Evolutionary conservation across 2,888 invertebrate species (phyloP).

Genomic region (Sthenelais limicola): DNA sequence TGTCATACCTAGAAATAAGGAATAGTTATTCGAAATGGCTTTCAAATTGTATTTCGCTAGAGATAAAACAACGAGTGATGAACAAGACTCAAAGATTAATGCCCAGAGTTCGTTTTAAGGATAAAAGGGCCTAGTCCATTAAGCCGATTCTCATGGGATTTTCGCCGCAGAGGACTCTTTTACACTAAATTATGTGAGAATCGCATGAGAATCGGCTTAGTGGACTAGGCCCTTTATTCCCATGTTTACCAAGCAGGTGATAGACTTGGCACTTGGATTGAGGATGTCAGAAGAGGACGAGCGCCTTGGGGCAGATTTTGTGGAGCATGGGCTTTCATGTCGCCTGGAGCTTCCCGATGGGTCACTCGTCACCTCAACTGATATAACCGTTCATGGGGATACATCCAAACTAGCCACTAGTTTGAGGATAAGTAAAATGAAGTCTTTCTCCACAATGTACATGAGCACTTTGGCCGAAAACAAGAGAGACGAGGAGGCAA

Average conservation of each 20-base stretch:
- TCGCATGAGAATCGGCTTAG: too few relatives aligned
- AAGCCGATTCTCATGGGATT: too few relatives aligned
- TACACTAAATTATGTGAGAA: too few relatives aligned
- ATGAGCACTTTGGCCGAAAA: constrained; percentile 1
- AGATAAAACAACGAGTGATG: too few relatives aligned
- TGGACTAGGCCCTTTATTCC: too few relatives aligned
- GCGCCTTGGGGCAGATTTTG: constrained; percentile 20
- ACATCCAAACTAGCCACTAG: not conserved
- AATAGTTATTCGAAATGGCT: too few relatives aligned
- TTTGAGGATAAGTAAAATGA: not conserved
- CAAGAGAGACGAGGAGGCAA: not conserved
- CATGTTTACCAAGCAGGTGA: constrained; percentile 60
- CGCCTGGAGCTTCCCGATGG: constrained; percentile 23
- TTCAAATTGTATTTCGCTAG: too few relatives aligned
- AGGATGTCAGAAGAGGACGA: constrained; percentile 25
- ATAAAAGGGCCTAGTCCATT: too few relatives aligned
- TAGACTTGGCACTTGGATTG: constrained; percentile 21
- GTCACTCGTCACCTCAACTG: not conserved
- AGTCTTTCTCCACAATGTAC: not conserved
- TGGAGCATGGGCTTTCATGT: constrained; percentile 26
- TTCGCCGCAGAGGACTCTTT: too few relatives aligned
- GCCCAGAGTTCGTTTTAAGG: too few relatives aligned
- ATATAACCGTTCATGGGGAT: not conserved
- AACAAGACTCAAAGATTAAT: too few relatives aligned
- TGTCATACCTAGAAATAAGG: too few relatives aligned